Evolutionary conservation across 2,113 vertebrate genomes (phyloP).

Genomic region (Cavia aperea): DNA sequence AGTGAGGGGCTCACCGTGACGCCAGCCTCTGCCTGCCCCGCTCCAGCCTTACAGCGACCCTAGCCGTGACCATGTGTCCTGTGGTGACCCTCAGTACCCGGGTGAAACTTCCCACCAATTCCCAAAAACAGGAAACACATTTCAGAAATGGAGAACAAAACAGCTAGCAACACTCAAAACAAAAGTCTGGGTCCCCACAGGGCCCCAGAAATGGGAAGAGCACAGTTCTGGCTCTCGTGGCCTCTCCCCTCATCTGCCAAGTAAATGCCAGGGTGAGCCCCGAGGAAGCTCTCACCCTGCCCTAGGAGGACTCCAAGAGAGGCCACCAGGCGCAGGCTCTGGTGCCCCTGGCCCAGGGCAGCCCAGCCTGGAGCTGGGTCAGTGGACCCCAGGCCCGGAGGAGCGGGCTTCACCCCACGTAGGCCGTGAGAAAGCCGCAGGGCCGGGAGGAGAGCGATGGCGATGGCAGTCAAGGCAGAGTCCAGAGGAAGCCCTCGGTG

Average conservation of each 20-base stretch:
- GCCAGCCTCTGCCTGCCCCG: neutral
- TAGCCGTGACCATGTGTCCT: fast-evolving
- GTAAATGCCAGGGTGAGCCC: neutral
- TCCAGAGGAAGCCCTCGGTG: neutral
- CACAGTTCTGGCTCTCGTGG: neutral
- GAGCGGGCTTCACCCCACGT: neutral
- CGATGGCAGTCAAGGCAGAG: fast-evolving
- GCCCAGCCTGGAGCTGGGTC: neutral
- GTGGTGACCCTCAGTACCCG: fast-evolving
- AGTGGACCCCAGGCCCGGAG: neutral
- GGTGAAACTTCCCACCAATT: neutral
- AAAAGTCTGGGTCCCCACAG: neutral
- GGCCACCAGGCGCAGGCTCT: neutral
- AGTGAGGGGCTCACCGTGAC: fast-evolving
- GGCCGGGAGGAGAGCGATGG: fast-evolving
- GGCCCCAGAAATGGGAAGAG: neutral
- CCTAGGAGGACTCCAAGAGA: too few species aligned
- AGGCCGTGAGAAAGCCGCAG: neutral
- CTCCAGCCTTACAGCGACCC: too few species aligned
- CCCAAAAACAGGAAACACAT: neutral
- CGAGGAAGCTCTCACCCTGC: neutral
- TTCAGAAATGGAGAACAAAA: neutral
- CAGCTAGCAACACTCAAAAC: neutral
- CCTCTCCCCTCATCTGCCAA: neutral
- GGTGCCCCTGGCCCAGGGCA: neutral